Evolutionary conservation across 2,888 invertebrate species (phyloP).

Genomic region (Hyposoter didymator): DNA sequence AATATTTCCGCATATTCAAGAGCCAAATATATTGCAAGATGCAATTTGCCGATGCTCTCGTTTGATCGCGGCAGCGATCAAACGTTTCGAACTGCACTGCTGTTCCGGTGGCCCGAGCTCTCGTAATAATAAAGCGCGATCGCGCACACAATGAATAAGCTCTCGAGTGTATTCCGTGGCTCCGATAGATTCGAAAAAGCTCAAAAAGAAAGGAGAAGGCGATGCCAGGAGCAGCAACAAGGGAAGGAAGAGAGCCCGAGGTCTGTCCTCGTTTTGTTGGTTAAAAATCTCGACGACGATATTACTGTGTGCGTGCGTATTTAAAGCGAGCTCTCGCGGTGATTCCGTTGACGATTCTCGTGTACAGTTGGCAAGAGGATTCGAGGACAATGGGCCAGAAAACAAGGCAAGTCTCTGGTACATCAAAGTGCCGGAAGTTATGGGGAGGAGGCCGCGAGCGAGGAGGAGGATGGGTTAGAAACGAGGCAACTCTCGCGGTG

Average conservation of each 20-base stretch:
- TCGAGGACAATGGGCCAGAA: slow-evolving; percentile 81
- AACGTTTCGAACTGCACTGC: slow-evolving; percentile 51
- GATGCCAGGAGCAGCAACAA: slow-evolving; percentile 29
- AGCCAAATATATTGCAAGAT: slow-evolving; percentile 12
- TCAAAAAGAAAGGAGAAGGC: slow-evolving; percentile 21
- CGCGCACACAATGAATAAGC: slow-evolving; percentile 32
- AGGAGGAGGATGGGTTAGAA: slow-evolving; percentile 23
- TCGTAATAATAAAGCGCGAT: slow-evolving; percentile 31
- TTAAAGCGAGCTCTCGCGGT: slow-evolving; percentile 32
- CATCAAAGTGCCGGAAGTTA: slow-evolving; percentile 84
- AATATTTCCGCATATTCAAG: slow-evolving; percentile 17
- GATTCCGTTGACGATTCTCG: slow-evolving; percentile 50
- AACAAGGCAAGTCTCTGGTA: slow-evolving; percentile 81
- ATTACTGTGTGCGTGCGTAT: slow-evolving; percentile 26
- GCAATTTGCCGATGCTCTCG: slow-evolving; percentile 43
- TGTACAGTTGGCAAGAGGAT: slow-evolving; percentile 51
- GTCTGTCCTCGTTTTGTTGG: slow-evolving; percentile 48
- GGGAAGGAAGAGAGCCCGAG: slow-evolving; percentile 26
- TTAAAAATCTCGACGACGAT: slow-evolving; percentile 13
- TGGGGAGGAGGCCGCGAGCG: slow-evolving; percentile 71
- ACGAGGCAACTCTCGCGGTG: slow-evolving; percentile 70
- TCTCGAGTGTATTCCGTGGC: slow-evolving; percentile 40
- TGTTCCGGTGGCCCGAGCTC: neutral
- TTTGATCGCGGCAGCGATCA: slow-evolving; percentile 64
- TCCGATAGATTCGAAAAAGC: slow-evolving; percentile 35